Percentiles rank a stretch among this genome's conserved stretches.
Conservation (phyloP, 2,113 vertebrate genomes). For the Thryonomys swinderianus region DNA sequence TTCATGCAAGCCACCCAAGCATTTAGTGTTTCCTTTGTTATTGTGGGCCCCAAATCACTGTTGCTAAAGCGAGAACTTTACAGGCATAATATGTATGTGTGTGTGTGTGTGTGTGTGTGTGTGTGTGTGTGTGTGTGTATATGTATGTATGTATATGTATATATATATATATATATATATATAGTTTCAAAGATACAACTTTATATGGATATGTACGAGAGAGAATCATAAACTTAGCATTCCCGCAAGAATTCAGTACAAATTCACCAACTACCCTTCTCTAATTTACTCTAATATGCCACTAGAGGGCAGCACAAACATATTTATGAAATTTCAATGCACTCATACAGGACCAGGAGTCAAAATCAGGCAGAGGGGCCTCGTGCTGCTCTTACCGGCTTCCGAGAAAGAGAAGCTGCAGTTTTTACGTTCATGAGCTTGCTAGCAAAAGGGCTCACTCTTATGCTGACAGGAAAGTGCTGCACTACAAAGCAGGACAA, state of each 20-base stretch:
- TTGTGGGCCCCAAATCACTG: too few species aligned
- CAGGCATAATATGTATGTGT: too few species aligned
- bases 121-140: too few species aligned
- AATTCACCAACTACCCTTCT: background rate
- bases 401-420: background rate
- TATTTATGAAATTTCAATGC: background rate
- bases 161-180: too few species aligned
- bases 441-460: background rate
- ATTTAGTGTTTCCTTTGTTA: too few species aligned
- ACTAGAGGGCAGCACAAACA: constrained; percentile 70
- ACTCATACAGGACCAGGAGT: background rate
- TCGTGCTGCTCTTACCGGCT: background rate
- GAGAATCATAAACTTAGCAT: background rate
- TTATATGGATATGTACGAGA: too few species aligned
- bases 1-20: too few species aligned
- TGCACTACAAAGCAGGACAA: background rate
- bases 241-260: background rate
- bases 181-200: too few species aligned
- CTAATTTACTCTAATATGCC: background rate
- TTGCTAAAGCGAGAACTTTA: too few species aligned
- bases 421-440: background rate
- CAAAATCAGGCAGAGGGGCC: background rate
- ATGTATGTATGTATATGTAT: background rate
- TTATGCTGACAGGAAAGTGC: background rate
- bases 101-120: too few species aligned